Percentiles rank a stretch among this genome's conserved stretches.
phyloP scores from a whole-genome alignment of 37 sponge, comb jelly and placozoan genomes.

The Oopsacas minuta region DNA sequence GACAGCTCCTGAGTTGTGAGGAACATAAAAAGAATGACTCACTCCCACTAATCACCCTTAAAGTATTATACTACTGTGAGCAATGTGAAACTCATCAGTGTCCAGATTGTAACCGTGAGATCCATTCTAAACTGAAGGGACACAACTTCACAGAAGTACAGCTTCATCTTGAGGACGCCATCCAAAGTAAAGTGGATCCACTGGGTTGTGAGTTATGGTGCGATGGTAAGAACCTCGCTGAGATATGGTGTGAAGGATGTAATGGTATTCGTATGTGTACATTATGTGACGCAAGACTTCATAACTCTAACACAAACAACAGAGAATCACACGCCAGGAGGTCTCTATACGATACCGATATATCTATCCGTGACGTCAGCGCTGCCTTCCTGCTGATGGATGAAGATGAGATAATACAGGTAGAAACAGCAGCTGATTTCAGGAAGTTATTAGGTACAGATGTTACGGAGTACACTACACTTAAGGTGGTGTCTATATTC shows the following conservation, averaged over 20 bases:
- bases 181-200: not conserved
- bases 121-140: slow-evolving; percentile 31
- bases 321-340: not conserved
- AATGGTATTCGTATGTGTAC: slow-evolving; percentile 23
- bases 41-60: not conserved
- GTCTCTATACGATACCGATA: not conserved
- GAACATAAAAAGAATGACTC: not conserved
- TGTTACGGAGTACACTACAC: slow-evolving; percentile 2
- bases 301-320: slow-evolving; percentile 26
- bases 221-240: slow-evolving; percentile 21
- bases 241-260: slow-evolving; percentile 32
- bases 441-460: not conserved
- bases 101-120: slow-evolving; percentile 22
- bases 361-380: not conserved
- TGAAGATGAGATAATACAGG: not conserved
- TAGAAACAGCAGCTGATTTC: not conserved
- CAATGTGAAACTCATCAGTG: slow-evolving; percentile 51
- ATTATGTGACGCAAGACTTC: slow-evolving; percentile 39
- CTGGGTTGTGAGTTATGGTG: slow-evolving; percentile 35
- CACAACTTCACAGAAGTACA: slow-evolving; percentile 19
- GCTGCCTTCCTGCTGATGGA: slow-evolving; percentile 15
- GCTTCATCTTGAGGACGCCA: not conserved
- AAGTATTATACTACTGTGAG: slow-evolving; percentile 26
- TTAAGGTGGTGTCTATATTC: slow-evolving; percentile 91
- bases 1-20: slow-evolving; percentile 26